Evolutionary conservation across 2,113 vertebrate genomes (phyloP).

Genomic region (Heliornis fulica): DNA sequence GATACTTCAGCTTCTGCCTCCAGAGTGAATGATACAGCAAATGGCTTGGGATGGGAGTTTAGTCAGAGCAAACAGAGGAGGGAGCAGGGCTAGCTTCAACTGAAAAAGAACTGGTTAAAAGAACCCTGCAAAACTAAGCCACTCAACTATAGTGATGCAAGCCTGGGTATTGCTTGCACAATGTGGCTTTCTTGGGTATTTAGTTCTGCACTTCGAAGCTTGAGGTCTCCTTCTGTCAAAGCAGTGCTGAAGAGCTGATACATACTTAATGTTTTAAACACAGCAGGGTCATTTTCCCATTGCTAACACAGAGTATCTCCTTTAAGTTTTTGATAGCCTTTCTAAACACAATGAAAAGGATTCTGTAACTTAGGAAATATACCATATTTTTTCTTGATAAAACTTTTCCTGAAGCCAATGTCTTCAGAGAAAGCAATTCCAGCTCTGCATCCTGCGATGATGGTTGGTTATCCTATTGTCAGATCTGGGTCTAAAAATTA

Average conservation of each 20-base stretch:
- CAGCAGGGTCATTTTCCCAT: not conserved
- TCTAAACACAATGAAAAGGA: not conserved
- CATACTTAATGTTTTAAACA: not conserved
- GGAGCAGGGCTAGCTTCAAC: not conserved
- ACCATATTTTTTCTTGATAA: not conserved
- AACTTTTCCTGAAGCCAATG: not conserved
- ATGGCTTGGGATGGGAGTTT: not conserved
- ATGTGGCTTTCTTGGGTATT: not conserved
- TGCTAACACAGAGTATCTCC: not conserved
- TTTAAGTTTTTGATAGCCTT: not conserved
- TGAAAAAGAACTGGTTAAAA: not conserved
- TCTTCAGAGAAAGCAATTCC: not conserved
- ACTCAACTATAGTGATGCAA: not conserved
- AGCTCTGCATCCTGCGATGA: not conserved
- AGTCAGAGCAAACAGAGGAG: not conserved
- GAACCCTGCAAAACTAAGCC: not conserved
- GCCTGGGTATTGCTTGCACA: too few relatives aligned
- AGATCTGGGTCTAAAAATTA: not conserved
- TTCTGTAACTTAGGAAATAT: not conserved
- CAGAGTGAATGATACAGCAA: rapidly evolving
- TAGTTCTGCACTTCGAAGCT: not conserved
- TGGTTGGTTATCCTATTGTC: not conserved
- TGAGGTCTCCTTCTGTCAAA: not conserved
- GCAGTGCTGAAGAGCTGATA: not conserved
- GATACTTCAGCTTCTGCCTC: not conserved